Percentiles rank a stretch among this genome's conserved stretches.
phyloP scores from a whole-genome alignment of 92 coral and sea anemone genomes.

The Montipora capitata region DNA sequence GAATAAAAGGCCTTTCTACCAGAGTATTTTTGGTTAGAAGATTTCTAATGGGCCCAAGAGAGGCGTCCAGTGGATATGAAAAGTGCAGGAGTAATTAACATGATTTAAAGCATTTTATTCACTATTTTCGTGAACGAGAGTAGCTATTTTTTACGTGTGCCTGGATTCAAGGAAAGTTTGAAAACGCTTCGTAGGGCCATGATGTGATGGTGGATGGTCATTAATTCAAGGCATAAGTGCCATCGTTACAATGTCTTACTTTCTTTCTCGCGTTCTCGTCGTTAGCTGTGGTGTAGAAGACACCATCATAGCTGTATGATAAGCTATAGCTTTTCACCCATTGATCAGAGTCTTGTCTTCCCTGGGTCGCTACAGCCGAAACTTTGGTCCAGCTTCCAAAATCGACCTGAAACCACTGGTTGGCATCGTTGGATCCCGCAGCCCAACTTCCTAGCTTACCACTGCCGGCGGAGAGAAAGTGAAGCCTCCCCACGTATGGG shows the following conservation, averaged over 20 bases:
- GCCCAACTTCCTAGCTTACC: slow-evolving; percentile 36
- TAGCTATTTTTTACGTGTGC: neutral
- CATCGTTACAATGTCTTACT: neutral
- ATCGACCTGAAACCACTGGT: slow-evolving; percentile 37
- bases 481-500: slow-evolving; percentile 37
- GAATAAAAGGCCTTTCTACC: too few species aligned
- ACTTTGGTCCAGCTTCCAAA: slow-evolving; percentile 29
- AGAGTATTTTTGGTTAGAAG: too few species aligned
- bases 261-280: neutral
- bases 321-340: slow-evolving; percentile 11
- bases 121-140: too few species aligned
- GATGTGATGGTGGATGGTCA: too few species aligned
- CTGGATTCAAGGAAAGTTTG: too few species aligned
- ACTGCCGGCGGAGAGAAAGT: slow-evolving; percentile 34
- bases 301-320: slow-evolving; percentile 27
- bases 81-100: too few species aligned
- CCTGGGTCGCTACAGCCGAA: slow-evolving; percentile 26
- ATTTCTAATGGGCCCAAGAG: too few species aligned
- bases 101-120: too few species aligned
- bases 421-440: neutral
- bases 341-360: slow-evolving; percentile 27
- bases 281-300: neutral
- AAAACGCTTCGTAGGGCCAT: too few species aligned
- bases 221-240: too few species aligned
- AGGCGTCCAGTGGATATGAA: too few species aligned